Percentiles rank a stretch among this genome's conserved stretches.
Evolutionary conservation across 2,888 invertebrate species (phyloP).

Genomic region (Drosophila stalkeri): DNA sequence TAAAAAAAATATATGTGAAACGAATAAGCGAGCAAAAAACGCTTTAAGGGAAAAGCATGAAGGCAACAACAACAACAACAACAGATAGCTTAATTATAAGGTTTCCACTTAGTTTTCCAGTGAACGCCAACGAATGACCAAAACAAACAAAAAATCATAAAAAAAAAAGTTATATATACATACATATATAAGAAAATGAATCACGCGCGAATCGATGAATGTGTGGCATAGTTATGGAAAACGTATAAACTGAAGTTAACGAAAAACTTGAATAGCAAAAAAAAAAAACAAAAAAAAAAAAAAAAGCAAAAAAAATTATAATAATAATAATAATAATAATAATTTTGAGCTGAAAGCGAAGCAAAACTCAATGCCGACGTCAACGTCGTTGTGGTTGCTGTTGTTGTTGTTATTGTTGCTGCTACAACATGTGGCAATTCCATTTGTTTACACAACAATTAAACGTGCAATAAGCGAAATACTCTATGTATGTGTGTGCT

Average conservation of each 20-base stretch:
- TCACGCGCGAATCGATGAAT: constrained; percentile 43
- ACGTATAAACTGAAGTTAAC: constrained; percentile 18
- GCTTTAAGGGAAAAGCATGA: constrained; percentile 42
- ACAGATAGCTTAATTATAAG: constrained; percentile 47
- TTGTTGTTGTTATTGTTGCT: constrained; percentile 7
- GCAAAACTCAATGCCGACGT: constrained; percentile 46
- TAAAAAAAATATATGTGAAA: not conserved
- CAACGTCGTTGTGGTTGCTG: constrained; percentile 3
- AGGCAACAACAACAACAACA: not conserved
- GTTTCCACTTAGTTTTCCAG: constrained; percentile 39
- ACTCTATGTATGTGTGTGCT: constrained; percentile 6
- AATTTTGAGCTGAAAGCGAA: constrained; percentile 26
- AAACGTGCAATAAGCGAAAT: constrained; percentile 56
- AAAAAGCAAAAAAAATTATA: constrained; percentile 5
- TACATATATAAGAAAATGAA: constrained; percentile 23
- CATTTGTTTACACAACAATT: constrained; percentile 71
- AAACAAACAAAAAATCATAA: constrained; percentile 7
- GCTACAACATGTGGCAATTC: constrained; percentile 61
- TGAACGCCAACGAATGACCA: constrained; percentile 29
- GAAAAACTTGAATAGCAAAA: not conserved
- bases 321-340: constrained; percentile 2
- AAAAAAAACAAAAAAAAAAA: constrained; percentile 4
- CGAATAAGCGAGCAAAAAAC: constrained; percentile 20
- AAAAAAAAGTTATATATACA: not conserved
- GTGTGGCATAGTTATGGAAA: constrained; percentile 6